phyloP scores from a whole-genome alignment of 1,140 invertebrate genomes.

The Ephestia elutella region DNA sequence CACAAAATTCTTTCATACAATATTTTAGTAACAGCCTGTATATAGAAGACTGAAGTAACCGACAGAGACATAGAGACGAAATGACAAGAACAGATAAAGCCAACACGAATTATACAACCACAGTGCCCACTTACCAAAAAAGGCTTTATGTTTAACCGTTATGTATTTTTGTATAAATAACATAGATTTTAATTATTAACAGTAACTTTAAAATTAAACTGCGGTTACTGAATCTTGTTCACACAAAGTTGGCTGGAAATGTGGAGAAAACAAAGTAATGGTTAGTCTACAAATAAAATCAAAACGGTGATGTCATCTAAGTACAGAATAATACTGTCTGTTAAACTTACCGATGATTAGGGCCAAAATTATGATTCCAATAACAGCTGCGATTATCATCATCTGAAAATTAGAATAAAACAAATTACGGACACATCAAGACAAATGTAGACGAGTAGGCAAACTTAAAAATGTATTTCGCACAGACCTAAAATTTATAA shows the following conservation, averaged over 20 bases:
- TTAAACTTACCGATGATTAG: constrained; percentile 90
- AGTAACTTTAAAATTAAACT: constrained; percentile 68
- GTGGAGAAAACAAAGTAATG: constrained; percentile 64
- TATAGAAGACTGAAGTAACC: constrained; percentile 30
- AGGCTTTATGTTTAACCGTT: constrained; percentile 38
- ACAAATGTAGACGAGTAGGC: too few species aligned
- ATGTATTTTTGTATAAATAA: constrained; percentile 46
- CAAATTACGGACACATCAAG: constrained; percentile 10
- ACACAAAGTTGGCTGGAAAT: constrained; percentile 83
- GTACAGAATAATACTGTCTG: not conserved
- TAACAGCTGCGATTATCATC: constrained; percentile 94
- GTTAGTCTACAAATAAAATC: constrained; percentile 52
- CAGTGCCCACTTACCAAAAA: constrained; percentile 62
- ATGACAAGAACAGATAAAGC: constrained; percentile 65
- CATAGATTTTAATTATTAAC: constrained; percentile 68
- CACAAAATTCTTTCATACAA: constrained; percentile 13
- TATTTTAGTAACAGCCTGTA: constrained; percentile 13
- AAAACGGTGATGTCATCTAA: constrained; percentile 11
- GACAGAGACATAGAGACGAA: constrained; percentile 50
- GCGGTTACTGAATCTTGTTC: constrained; percentile 74
- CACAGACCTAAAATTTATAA: too few species aligned
- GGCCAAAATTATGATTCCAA: constrained; percentile 89
- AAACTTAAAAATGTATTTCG: too few species aligned
- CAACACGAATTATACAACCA: constrained; percentile 57
- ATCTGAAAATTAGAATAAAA: constrained; percentile 77